Conservation (phyloP, 2,888 invertebrate genomes). For the Dolomedes plantarius region DNA sequence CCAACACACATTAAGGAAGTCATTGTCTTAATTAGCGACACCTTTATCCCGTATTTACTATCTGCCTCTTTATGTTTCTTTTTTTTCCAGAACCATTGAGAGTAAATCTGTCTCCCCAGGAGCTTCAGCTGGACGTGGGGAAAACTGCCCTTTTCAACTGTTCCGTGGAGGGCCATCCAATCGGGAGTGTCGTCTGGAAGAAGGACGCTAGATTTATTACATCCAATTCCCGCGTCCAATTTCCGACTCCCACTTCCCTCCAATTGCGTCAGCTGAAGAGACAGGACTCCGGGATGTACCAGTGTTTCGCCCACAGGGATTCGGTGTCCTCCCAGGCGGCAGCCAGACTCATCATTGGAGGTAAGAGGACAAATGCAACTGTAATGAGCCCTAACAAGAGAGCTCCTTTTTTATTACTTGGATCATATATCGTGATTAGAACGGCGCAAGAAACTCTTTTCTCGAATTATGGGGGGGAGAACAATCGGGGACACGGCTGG, state of each 20-base stretch:
- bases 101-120: slow-evolving; percentile 50
- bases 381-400: slow-evolving; percentile 34
- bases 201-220: slow-evolving; percentile 66
- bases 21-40: no score
- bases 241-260: slow-evolving; percentile 65
- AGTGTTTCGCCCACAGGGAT: slow-evolving; percentile 72
- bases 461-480: no score
- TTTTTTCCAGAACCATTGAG: slow-evolving; percentile 53
- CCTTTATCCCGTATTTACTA: no score
- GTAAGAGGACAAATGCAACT: slow-evolving; percentile 40
- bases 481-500: no score
- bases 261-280: slow-evolving; percentile 67
- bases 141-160: slow-evolving; percentile 71
- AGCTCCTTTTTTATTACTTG: background rate
- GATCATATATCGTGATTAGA: background rate
- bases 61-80: no score
- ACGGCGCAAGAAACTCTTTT: background rate
- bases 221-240: slow-evolving; percentile 61
- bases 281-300: slow-evolving; percentile 71
- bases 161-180: slow-evolving; percentile 63
- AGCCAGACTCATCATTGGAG: slow-evolving; percentile 71
- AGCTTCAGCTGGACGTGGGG: slow-evolving; percentile 62
- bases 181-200: slow-evolving; percentile 66
- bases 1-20: no score
- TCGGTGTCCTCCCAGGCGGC: slow-evolving; percentile 68